Evolutionary conservation across 2,113 vertebrate genomes (phyloP), one percentile per base, ranked within the genome.

Genomic region (Lonchura striata): DNA sequence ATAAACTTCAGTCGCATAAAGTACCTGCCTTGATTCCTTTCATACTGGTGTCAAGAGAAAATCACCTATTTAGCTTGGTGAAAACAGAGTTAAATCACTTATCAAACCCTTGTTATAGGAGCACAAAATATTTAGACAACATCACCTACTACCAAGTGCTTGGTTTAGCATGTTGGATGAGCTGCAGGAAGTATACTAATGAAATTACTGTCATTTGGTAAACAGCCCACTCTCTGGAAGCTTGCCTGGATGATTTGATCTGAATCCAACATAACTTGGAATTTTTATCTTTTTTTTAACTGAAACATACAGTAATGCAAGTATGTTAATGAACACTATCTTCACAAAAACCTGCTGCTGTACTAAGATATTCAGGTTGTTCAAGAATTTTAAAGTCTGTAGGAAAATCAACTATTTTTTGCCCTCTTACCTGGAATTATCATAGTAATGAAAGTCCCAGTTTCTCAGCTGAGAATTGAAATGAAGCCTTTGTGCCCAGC

Each of bases 111-210:
- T 85, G 60, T 76, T 66, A 66, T 18, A 63, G 72, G 66, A 94
- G 25, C 31, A 76, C 20, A 89, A 92, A 95, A 95, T 96, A 89
- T 95, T 97, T 97, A 95, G 65, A 42, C 92, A 96, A 75, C 83
- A 87, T 60, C 46, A 56, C 47, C 60, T 88, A 68, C 70, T 79
- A 89, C n/a, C 37, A 78, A 86, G 76, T 4, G 14, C 15, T 79
- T 76, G 74, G n/a, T 94, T 94, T 86, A 84, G 52, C 25, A 57
- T 61, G 33, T 57, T 91, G 69, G 79, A 82, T 82, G 68, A 76
- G 76, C 52, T 3, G 6, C 54, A 95, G 56, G 57, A 96, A 94
- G 44, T 87, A 37, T 28, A 65, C 47, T 61, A 78, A 91, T 92
- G 53, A 92, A 95, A 94, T 94, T 94, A 81, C 59, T 94, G 92